Conservation (phyloP, 1,140 invertebrate species). For the Saccostrea echinata region DNA sequence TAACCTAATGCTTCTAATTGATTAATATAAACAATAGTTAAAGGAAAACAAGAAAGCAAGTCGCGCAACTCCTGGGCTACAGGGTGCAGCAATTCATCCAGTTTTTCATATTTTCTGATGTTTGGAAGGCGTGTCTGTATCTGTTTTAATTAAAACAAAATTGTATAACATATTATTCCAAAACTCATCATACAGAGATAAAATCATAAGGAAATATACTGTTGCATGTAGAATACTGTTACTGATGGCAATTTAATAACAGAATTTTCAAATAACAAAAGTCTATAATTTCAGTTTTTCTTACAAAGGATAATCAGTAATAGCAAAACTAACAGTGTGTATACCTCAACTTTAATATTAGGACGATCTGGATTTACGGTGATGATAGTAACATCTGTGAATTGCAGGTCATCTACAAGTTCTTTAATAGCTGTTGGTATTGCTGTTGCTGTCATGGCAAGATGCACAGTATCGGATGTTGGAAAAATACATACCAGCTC, state of each 20-base stretch:
- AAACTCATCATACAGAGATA: too few species aligned
- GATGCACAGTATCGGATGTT: neutral
- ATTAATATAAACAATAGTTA: constrained; percentile 56
- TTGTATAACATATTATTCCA: too few species aligned
- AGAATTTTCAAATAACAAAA: neutral
- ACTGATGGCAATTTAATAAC: neutral
- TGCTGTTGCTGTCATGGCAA: neutral
- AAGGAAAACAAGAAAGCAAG: constrained; percentile 33
- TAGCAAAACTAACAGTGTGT: neutral
- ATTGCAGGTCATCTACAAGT: constrained; percentile 1
- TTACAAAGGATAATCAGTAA: neutral
- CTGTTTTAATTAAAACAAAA: too few species aligned
- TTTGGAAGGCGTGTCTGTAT: constrained; percentile 21
- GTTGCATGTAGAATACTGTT: too few species aligned
- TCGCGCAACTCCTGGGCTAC: constrained; percentile 45
- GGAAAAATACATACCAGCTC: too few species aligned
- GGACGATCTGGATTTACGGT: constrained; percentile 24
- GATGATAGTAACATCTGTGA: neutral
- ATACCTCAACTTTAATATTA: constrained; percentile 13
- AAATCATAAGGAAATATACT: too few species aligned
- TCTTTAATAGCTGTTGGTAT: neutral
- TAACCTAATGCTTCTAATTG: constrained; percentile 49
- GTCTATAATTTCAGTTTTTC: neutral
- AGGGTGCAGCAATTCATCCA: constrained; percentile 31
- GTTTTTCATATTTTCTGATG: constrained; percentile 37